Evolutionary conservation across 2,888 invertebrate species (phyloP).

Genomic region (Drosophila anomelani): DNA sequence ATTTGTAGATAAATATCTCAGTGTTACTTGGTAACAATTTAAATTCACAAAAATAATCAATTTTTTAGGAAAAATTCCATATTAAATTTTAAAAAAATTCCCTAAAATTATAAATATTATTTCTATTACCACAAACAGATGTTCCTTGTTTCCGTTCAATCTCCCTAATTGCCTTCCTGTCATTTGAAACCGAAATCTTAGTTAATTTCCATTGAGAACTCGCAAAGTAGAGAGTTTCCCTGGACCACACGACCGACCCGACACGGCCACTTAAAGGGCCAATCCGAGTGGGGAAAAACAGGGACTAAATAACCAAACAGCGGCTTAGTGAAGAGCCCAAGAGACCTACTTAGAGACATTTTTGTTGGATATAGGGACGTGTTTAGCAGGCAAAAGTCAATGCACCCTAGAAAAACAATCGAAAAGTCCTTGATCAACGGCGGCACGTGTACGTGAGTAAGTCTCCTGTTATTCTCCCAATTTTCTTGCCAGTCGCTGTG

Average conservation of each 20-base stretch:
- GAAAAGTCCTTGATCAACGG: constrained; percentile 39
- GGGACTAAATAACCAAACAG: constrained; percentile 61
- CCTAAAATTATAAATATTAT: background rate
- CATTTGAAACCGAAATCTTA: constrained; percentile 15
- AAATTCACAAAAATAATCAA: too few species aligned
- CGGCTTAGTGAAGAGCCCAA: constrained; percentile 60
- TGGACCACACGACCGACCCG: constrained; percentile 26
- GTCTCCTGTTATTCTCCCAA: constrained; percentile 23
- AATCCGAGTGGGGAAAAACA: constrained; percentile 42
- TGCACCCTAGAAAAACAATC: constrained; percentile 53
- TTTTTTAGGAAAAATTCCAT: background rate
- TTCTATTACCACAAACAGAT: background rate
- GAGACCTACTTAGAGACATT: constrained; percentile 60
- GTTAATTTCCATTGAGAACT: constrained; percentile 7
- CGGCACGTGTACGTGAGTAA: constrained; percentile 63
- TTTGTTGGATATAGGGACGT: constrained; percentile 22
- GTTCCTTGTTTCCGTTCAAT: background rate
- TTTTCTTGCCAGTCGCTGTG: constrained; percentile 23
- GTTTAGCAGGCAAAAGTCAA: constrained; percentile 68
- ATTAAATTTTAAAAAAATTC: background rate
- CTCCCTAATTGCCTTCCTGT: constrained; percentile 7
- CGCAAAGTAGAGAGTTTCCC: constrained; percentile 2
- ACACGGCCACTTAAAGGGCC: constrained; percentile 27
- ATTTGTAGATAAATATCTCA: background rate
- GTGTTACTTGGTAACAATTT: too few species aligned